phyloP scores from a whole-genome alignment of 2,888 invertebrate genomes.

The Drosophila diplacantha region DNA sequence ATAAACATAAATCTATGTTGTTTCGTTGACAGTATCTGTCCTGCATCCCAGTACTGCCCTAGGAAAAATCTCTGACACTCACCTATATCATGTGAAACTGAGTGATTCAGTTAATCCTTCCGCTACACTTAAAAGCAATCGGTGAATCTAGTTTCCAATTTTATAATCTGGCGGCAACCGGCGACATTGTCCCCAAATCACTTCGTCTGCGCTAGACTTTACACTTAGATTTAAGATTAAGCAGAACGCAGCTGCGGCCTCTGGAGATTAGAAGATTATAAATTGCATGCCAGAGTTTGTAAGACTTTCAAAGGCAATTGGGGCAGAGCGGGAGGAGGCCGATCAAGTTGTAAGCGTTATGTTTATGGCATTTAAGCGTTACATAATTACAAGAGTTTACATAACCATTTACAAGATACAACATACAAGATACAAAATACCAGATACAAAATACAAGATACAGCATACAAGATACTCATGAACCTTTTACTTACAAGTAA shows the following conservation, averaged over 20 bases:
- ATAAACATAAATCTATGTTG: slow-evolving; percentile 14
- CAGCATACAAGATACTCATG: slow-evolving; percentile 30
- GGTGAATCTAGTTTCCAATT: slow-evolving; percentile 6
- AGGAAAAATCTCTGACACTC: slow-evolving; percentile 18
- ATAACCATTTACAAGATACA: slow-evolving; percentile 44
- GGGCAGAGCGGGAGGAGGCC: slow-evolving; percentile 6
- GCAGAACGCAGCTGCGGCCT: slow-evolving; percentile 2
- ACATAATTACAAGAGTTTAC: slow-evolving; percentile 41
- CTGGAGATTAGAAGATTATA: slow-evolving; percentile 4
- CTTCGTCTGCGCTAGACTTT: slow-evolving; percentile 28
- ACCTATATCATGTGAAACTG: slow-evolving; percentile 1
- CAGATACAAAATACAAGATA: not conserved
- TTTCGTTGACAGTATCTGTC: slow-evolving; percentile 11
- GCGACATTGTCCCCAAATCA: slow-evolving; percentile 23
- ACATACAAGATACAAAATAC: not conserved
- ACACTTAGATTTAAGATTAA: slow-evolving; percentile 20
- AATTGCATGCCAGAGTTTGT: slow-evolving; percentile 38
- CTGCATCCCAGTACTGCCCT: slow-evolving; percentile 24
- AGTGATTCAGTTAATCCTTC: slow-evolving; percentile 11
- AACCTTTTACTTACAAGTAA: slow-evolving; percentile 58
- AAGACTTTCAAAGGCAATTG: slow-evolving; percentile 54
- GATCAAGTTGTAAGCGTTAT: slow-evolving; percentile 43
- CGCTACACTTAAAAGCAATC: slow-evolving; percentile 7
- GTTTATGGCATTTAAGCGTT: slow-evolving; percentile 43
- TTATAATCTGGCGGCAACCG: slow-evolving; percentile 21